Percentiles rank a stretch among this genome's conserved stretches.
phyloP scores from a whole-genome alignment of 2,113 vertebrate species.

The Catagonus wagneri region DNA sequence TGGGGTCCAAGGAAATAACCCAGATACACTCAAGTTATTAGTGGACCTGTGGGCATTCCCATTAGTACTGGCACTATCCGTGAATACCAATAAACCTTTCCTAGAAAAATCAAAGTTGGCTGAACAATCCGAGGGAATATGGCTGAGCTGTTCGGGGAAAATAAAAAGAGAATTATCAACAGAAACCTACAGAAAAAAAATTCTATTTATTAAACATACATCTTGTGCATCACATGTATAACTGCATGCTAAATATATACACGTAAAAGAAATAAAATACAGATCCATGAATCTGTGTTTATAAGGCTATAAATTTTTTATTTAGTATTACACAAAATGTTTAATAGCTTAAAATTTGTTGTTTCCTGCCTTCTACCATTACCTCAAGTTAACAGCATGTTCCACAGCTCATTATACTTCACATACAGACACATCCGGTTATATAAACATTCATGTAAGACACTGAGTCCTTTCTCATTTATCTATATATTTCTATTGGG shows the following conservation, averaged over 20 bases:
- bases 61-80: conserved; percentile 86
- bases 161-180: conserved; percentile 46
- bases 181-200: not conserved
- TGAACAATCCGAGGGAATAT: conserved; percentile 89
- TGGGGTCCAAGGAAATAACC: conserved; percentile 75
- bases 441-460: not conserved
- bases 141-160: conserved; percentile 88
- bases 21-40: conserved; percentile 69
- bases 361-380: not conserved
- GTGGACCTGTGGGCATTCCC: conserved; percentile 77
- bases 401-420: not conserved
- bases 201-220: not conserved
- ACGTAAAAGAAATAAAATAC: not conserved
- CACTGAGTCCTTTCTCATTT: not conserved
- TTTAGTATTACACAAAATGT: conserved; percentile 28
- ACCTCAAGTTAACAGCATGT: not conserved
- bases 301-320: not conserved
- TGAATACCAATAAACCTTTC: conserved; percentile 94
- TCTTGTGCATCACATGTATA: not conserved
- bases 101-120: conserved; percentile 94
- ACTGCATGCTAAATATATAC: conserved; percentile 23
- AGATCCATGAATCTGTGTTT: not conserved
- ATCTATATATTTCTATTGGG: not conserved
- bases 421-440: not conserved
- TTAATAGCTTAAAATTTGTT: conserved; percentile 16